A percentile compares a stretch with the other conserved stretches of the same genome.
Evolutionary conservation across 2,888 invertebrate species (phyloP).

Genomic region (Zygothrica quintamaculata): DNA sequence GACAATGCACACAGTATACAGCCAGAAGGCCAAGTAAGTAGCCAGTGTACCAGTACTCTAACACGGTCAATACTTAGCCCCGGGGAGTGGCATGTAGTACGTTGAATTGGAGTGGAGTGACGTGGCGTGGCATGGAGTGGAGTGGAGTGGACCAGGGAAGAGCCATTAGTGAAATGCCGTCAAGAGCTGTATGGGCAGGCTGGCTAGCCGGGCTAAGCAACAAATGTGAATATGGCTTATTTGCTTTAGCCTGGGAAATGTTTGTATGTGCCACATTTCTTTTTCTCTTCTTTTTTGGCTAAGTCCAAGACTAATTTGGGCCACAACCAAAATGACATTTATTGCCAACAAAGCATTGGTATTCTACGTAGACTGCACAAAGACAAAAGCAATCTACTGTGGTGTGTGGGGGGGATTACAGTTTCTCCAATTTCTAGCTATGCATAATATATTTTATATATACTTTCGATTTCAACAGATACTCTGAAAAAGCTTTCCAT

Average conservation of each 20-base stretch:
- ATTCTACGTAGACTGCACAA: neutral
- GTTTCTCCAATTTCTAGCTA: too few relatives aligned
- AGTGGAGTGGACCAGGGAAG: conserved; percentile 4
- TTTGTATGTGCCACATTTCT: conserved; percentile 18
- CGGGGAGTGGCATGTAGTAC: neutral
- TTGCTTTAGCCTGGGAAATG: conserved; percentile 33
- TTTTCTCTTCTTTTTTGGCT: conserved; percentile 7
- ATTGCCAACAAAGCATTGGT: conserved; percentile 5
- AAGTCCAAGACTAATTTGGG: conserved; percentile 18
- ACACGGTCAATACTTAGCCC: neutral
- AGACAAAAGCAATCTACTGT: neutral
- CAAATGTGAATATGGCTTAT: conserved; percentile 47
- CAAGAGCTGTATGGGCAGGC: conserved; percentile 34
- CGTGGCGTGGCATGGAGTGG: too few relatives aligned
- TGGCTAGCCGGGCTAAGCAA: conserved; percentile 16
- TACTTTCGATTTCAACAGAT: too few relatives aligned
- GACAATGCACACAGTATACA: conserved; percentile 10
- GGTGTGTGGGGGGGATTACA: too few relatives aligned
- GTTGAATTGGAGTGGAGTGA: too few relatives aligned
- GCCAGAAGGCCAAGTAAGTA: conserved; percentile 13
- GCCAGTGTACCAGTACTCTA: neutral
- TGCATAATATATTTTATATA: too few relatives aligned
- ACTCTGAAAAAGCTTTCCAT: too few relatives aligned
- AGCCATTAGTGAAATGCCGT: conserved; percentile 70
- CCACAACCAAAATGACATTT: conserved; percentile 21